phyloP scores from a whole-genome alignment of 2,797 vertebrate species.

The Mormyrops attenuatus region DNA sequence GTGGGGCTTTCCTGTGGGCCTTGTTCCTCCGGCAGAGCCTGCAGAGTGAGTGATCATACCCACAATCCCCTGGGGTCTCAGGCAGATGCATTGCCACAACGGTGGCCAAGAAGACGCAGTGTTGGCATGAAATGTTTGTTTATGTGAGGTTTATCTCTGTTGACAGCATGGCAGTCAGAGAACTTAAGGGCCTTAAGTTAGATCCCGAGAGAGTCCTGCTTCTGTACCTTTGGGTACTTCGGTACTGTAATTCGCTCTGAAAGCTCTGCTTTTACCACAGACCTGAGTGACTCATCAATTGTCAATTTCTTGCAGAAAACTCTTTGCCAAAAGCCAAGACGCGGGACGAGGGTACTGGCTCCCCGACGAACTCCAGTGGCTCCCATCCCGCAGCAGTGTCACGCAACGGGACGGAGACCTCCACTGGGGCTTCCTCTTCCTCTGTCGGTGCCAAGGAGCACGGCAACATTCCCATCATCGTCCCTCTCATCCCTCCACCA shows the following conservation, averaged over 20 bases:
- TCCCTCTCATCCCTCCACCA: constrained; percentile 93
- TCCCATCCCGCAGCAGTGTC: constrained; percentile 77
- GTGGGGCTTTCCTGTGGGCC: not conserved
- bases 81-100: not conserved
- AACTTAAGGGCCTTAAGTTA: not conserved
- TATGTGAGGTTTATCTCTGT: not conserved
- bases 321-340: constrained; percentile 93
- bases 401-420: constrained; percentile 76
- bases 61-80: not conserved
- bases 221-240: not conserved
- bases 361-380: constrained; percentile 83
- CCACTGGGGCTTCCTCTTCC: constrained; percentile 74
- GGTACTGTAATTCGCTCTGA: not conserved
- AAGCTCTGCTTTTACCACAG: not conserved
- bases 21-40: not conserved
- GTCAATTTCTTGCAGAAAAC: constrained; percentile 76
- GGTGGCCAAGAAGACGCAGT: not conserved
- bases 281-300: not conserved
- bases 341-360: constrained; percentile 78
- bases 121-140: not conserved
- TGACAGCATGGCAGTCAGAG: not conserved
- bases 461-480: constrained; percentile 86
- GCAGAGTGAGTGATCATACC: not conserved
- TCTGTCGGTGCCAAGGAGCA: constrained; percentile 85
- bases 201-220: not conserved